Evolutionary conservation across 2,797 vertebrate genomes (phyloP).

Genomic region (Hyperoplus lanceolatus): DNA sequence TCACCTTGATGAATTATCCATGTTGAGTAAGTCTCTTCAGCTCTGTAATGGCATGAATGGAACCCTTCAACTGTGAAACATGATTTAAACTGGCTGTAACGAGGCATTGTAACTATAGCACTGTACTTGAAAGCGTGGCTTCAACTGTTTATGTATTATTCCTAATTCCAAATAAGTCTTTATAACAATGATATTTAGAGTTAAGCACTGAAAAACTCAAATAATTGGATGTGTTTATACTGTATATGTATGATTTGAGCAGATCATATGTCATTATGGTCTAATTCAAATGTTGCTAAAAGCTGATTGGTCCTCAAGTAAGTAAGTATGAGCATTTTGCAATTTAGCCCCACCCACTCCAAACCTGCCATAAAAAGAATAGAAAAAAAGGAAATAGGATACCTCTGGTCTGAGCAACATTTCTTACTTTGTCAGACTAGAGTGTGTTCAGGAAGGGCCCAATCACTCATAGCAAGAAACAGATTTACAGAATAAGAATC

Average conservation of each 20-base stretch:
- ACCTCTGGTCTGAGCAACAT: not conserved
- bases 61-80: not conserved
- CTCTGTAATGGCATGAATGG: not conserved
- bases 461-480: not conserved
- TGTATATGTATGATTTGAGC: not conserved
- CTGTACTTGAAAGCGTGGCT: not conserved
- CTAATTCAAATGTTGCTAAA: slow-evolving; percentile 29
- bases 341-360: not conserved
- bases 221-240: not conserved
- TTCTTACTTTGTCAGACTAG: not conserved
- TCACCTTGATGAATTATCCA: slow-evolving; percentile 12
- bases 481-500: not conserved
- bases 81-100: not conserved
- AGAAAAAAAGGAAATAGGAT: not conserved
- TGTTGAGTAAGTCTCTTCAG: not conserved
- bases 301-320: slow-evolving; percentile 14
- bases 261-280: not conserved
- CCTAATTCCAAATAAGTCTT: not conserved
- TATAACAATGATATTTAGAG: not conserved
- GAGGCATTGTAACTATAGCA: not conserved
- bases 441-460: not conserved
- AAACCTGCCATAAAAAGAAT: not conserved
- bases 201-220: not conserved
- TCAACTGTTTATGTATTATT: not conserved
- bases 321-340: not conserved